Conservation (phyloP, 2,797 vertebrate species). For the Lacerta viridis region DNA sequence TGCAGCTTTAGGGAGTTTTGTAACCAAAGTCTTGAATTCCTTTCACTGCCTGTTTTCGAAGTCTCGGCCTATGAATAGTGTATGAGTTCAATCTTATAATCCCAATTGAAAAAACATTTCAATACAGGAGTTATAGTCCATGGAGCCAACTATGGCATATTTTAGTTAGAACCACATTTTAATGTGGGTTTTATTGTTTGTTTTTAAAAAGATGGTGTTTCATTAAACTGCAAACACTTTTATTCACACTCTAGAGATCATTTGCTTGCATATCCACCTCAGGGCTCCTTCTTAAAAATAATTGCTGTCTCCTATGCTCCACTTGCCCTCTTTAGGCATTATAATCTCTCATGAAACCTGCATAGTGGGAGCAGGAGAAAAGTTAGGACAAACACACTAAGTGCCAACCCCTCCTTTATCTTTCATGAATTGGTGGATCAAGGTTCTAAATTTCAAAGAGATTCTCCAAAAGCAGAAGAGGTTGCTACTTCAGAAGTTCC, state of each 20-base stretch:
- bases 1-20: constrained; percentile 42
- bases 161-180: constrained; percentile 9
- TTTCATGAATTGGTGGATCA: not conserved
- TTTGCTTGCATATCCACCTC: not conserved
- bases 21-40: constrained; percentile 46
- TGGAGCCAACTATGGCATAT: not conserved
- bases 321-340: not conserved
- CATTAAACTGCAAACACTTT: not conserved
- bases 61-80: constrained; percentile 43
- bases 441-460: too few species aligned
- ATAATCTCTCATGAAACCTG: not conserved
- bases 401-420: not conserved
- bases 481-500: too few species aligned
- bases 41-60: constrained; percentile 61
- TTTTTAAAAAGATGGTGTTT: constrained; percentile 7
- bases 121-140: constrained; percentile 38
- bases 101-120: constrained; percentile 53
- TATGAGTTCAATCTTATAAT: constrained; percentile 56
- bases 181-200: not conserved
- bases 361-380: not conserved
- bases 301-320: not conserved
- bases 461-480: too few species aligned
- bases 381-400: not conserved
- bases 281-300: not conserved
- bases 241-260: not conserved